A percentile compares a stretch with the other conserved stretches of the same genome.
Conservation (phyloP, 1,140 invertebrate genomes). For the Drosophila chauvacae region DNA sequence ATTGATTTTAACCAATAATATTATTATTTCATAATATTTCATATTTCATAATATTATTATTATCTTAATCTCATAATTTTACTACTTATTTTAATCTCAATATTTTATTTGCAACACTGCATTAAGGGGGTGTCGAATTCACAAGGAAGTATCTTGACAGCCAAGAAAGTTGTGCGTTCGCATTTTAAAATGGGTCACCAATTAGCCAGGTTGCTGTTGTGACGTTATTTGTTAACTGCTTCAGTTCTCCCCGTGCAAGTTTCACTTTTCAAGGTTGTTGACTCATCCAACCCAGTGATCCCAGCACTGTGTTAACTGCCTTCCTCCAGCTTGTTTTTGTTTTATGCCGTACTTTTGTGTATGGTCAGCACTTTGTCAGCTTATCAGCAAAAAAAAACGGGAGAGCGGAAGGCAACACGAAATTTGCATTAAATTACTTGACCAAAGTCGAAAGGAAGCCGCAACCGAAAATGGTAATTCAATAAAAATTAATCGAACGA, state of each 20-base stretch:
- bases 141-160: not conserved
- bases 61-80: no score
- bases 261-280: slow-evolving; percentile 77
- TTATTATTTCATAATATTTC: no score
- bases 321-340: slow-evolving; percentile 21
- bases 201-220: slow-evolving; percentile 53
- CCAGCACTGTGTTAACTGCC: slow-evolving; percentile 22
- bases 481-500: slow-evolving; percentile 52
- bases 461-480: slow-evolving; percentile 43
- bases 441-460: slow-evolving; percentile 43
- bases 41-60: no score
- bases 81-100: not conserved
- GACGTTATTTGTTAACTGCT: slow-evolving; percentile 47
- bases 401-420: slow-evolving; percentile 29
- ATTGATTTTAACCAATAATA: not conserved
- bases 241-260: slow-evolving; percentile 38
- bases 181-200: slow-evolving; percentile 62
- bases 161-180: not conserved
- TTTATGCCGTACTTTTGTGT: slow-evolving; percentile 26
- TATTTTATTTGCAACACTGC: not conserved
- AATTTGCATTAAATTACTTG: slow-evolving; percentile 54
- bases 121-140: not conserved
- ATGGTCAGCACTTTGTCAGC: slow-evolving; percentile 56
- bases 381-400: slow-evolving; percentile 29
- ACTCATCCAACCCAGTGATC: slow-evolving; percentile 45